Conservation (phyloP, 2,888 invertebrate species). For the Agrochola lychnidis region DNA sequence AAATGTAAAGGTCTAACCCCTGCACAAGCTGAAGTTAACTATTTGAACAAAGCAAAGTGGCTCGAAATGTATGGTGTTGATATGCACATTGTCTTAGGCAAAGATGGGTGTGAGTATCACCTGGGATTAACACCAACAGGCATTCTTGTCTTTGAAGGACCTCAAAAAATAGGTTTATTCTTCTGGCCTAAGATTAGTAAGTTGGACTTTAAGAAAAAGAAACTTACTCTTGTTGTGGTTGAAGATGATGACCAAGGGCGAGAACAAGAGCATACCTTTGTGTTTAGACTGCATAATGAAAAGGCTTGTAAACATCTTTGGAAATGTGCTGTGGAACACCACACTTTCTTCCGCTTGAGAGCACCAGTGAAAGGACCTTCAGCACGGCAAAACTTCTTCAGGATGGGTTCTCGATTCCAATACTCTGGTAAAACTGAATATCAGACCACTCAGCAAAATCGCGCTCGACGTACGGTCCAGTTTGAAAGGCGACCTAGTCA, state of each 20-base stretch:
- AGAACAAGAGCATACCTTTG: constrained; percentile 99
- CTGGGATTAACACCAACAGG: constrained; percentile 99
- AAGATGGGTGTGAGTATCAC: constrained; percentile 98
- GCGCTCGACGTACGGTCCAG: constrained; percentile 97
- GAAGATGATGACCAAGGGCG: constrained; percentile 99
- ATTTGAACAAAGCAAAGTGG: constrained; percentile 99
- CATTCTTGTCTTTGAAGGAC: constrained; percentile 98
- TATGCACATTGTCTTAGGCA: constrained; percentile 99
- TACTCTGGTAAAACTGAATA: constrained; percentile 99
- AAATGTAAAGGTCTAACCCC: constrained; percentile 96
- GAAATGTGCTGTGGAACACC: constrained; percentile 99
- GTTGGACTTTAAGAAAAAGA: constrained; percentile 99
- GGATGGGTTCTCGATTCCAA: constrained; percentile 99
- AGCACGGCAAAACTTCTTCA: constrained; percentile 98
- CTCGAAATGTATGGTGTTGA: constrained; percentile 99
- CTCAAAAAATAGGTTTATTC: constrained; percentile 99
- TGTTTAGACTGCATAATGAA: constrained; percentile 98
- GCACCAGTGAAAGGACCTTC: constrained; percentile 97
- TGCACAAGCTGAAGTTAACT: constrained; percentile 98
- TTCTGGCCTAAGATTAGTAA: constrained; percentile 99
- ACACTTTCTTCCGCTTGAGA: constrained; percentile 99
- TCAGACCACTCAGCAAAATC: constrained; percentile 97
- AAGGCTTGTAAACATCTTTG: constrained; percentile 99
- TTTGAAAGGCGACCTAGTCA: constrained; percentile 99
- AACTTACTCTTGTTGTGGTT: constrained; percentile 98